Evolutionary conservation across 2,888 invertebrate species (phyloP), one percentile per base, ranked within the genome.

Genomic region (Microdon myrmicae): DNA sequence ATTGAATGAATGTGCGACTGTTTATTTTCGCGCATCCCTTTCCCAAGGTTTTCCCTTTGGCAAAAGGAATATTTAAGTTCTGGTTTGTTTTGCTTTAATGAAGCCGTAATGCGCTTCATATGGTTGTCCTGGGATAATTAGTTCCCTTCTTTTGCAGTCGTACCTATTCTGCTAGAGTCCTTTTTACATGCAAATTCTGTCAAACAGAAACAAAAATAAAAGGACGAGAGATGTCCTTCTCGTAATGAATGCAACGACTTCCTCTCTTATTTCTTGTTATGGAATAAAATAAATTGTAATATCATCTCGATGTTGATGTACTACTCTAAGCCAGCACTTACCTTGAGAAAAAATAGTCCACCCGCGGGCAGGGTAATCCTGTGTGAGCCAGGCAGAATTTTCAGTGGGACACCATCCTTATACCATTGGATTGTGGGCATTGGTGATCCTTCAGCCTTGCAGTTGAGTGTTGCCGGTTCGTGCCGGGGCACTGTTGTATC

Each of bases 391-490:
- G 86, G 84, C 70, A 87, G 85, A 32, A 87, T 84, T 71, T 84
- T 79, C 48, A 86, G 80, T 32, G 82, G 81, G 67, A 71, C 84
- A 71, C 83, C 86, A 73, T 85, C 88, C 74, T 87, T 86, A 82
- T 87, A 93, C 95, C 95, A 96, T 68, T 88, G 86, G 71, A 94
- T 89, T 25, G 85, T 84, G 4, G 94, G 93, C 67, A 86, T 79
- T 6, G 90, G 90, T 45, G 87, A 85, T 3, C 94, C 94, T 68
- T 90, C 90, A 8, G 94, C 94, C 71, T 92, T 89, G 81, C 96
- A 96, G 82, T 94, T 93, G 58, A 96, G 82, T 7, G 94, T 95
- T 6, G 90, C 94, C 7, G 95, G 95, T 71, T 94, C 93, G 75
- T 94, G 92, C 37, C 90, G 86, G 6, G 92, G 90, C 31, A 95